phyloP scores from a whole-genome alignment of 2,797 vertebrate species.

The Alouatta caraya region DNA sequence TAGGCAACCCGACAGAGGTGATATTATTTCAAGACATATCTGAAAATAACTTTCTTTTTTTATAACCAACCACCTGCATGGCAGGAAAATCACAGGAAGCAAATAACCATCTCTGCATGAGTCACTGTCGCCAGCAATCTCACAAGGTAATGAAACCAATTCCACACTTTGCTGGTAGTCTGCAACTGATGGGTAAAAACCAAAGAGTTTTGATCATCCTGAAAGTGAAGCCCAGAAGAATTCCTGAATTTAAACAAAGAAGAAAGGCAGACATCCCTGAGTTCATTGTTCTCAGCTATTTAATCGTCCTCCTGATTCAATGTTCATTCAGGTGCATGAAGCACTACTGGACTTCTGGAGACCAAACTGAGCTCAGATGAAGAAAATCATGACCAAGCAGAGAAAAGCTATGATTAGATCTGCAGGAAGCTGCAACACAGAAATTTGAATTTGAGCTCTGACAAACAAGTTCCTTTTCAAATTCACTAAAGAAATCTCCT shows the following conservation, averaged over 20 bases:
- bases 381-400: constrained; percentile 57
- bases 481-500: background rate
- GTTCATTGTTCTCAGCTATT: constrained; percentile 64
- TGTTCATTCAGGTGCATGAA: constrained; percentile 52
- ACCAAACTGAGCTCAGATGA: constrained; percentile 71
- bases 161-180: constrained; percentile 75
- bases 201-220: constrained; percentile 62
- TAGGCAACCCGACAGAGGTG: constrained; percentile 74
- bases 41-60: constrained; percentile 75
- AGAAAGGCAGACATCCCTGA: constrained; percentile 6
- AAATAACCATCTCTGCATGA: constrained; percentile 67
- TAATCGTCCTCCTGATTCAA: constrained; percentile 70
- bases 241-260: constrained; percentile 47
- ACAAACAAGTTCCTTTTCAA: constrained; percentile 3
- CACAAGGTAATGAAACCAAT: constrained; percentile 78
- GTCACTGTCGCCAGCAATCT: constrained; percentile 59
- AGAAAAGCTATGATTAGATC: constrained; percentile 55
- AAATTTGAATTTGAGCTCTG: constrained; percentile 55
- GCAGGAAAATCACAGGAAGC: constrained; percentile 76
- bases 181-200: constrained; percentile 66
- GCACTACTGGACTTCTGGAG: constrained; percentile 57
- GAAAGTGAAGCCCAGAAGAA: constrained; percentile 41
- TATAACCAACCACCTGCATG: constrained; percentile 72
- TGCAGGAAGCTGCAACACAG: constrained; percentile 36
- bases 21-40: constrained; percentile 77